A percentile compares a stretch with the other conserved stretches of the same genome.
Conservation (phyloP, 2,888 invertebrate species). For the Caenorhabditis parvicauda region DNA sequence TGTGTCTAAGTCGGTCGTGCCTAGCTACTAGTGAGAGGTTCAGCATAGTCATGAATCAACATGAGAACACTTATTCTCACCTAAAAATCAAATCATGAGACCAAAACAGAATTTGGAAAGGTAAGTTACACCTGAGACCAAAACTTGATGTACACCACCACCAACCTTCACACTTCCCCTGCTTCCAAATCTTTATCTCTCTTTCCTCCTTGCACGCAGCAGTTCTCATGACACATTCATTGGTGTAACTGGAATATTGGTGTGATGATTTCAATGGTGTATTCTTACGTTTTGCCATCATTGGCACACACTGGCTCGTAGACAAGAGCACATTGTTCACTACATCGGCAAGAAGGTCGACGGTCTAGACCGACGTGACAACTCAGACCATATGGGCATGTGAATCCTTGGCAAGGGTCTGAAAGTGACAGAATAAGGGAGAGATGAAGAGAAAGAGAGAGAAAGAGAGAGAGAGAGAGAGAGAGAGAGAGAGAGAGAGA, state of each 20-base stretch:
- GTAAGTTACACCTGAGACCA: neutral
- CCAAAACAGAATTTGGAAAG: neutral
- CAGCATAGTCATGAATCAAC: too few species aligned
- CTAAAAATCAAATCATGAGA: neutral
- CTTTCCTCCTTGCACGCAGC: constrained; percentile 75
- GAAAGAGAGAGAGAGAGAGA: too few species aligned
- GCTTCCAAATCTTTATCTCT: constrained; percentile 75
- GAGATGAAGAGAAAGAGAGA: too few species aligned
- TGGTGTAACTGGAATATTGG: constrained; percentile 67
- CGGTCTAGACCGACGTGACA: constrained; percentile 81
- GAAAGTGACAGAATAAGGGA: neutral
- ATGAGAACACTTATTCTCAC: too few species aligned
- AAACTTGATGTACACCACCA: neutral
- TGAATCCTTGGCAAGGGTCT: constrained; percentile 79
- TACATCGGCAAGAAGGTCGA: constrained; percentile 81
- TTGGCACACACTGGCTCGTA: constrained; percentile 73
- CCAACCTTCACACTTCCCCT: constrained; percentile 77
- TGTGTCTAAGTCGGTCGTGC: too few species aligned
- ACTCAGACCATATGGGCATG: constrained; percentile 77
- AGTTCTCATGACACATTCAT: constrained; percentile 78
- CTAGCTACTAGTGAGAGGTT: too few species aligned
- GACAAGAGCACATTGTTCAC: constrained; percentile 75
- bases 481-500: too few species aligned
- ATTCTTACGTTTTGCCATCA: constrained; percentile 66
- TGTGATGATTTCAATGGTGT: neutral